These are phyloP conservation scores for Mionectes macconnelli DNA, from an alignment of 2,113 vertebrate species.

Conservation along the genomic window DNA sequence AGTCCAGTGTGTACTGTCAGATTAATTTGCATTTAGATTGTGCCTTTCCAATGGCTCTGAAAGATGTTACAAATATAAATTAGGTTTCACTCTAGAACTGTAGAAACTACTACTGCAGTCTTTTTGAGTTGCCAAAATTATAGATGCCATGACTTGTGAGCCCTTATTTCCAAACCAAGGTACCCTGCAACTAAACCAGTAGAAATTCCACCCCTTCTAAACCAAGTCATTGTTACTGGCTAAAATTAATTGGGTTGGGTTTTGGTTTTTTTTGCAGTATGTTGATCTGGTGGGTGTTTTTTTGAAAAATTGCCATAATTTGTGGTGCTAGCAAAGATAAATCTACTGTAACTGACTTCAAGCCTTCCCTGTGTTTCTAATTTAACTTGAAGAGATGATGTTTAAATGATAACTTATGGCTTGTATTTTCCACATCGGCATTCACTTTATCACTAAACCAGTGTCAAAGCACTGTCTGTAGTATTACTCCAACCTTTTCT, in stretches of 20 bases:
- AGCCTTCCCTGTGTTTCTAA: not conserved
- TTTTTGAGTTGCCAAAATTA: not conserved
- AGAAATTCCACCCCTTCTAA: not conserved
- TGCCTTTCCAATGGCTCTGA: not conserved
- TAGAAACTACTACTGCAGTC: not conserved
- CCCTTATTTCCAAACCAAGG: not conserved
- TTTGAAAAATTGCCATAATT: not conserved
- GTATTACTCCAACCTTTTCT: not conserved
- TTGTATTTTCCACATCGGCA: not conserved
- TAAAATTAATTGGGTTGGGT: not conserved
- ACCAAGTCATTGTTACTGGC: not conserved
- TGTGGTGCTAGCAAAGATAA: not conserved
- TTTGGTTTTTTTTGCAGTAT: not conserved
- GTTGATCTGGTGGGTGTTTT: not conserved
- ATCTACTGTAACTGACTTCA: not conserved
- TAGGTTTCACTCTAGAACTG: not conserved
- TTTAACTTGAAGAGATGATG: not conserved
- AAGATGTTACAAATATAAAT: not conserved
- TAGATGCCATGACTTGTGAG: not conserved
- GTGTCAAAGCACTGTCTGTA: not conserved
- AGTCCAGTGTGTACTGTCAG: not conserved
- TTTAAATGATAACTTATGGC: not conserved
- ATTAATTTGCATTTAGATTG: conserved; percentile 13
- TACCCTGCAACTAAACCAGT: not conserved
- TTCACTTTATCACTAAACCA: not conserved